A percentile compares a stretch with the other conserved stretches of the same genome.
Conservation (phyloP, 1,140 invertebrate species). For the Gonioctena quinquepunctata region DNA sequence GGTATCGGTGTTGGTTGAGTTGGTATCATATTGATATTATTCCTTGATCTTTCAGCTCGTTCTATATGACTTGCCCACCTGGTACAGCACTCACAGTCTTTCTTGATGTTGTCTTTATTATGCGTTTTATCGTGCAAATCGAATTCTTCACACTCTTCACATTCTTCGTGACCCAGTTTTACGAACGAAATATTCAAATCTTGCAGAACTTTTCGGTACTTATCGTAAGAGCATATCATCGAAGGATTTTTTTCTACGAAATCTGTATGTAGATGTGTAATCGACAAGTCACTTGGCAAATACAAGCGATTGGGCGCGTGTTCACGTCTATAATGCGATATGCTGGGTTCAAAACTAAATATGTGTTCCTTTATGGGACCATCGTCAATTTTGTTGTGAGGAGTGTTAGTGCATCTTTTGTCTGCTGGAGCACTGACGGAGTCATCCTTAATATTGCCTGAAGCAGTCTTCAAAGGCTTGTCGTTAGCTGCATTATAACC, state of each 20-base stretch:
- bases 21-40: slow-evolving; percentile 15
- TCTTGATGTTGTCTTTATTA: neutral
- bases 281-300: slow-evolving; percentile 32
- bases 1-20: neutral
- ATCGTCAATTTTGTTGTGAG: no score
- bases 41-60: slow-evolving; percentile 2
- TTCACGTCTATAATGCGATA: slow-evolving; percentile 47
- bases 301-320: slow-evolving; percentile 45
- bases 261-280: neutral
- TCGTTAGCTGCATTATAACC: no score
- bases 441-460: no score
- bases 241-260: slow-evolving; percentile 1
- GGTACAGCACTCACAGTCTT: slow-evolving; percentile 12
- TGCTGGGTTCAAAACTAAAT: slow-evolving; percentile 37
- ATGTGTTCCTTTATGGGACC: no score
- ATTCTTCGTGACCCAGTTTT: slow-evolving; percentile 21
- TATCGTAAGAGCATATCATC: neutral
- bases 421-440: no score
- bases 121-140: neutral
- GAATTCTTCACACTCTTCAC: slow-evolving; percentile 8
- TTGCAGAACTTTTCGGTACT: slow-evolving; percentile 2
- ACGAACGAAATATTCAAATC: slow-evolving; percentile 21
- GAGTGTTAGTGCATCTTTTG: no score
- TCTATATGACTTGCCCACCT: neutral
- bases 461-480: no score